Percentiles rank a stretch among this genome's conserved stretches.
phyloP scores from a whole-genome alignment of 2,888 invertebrate genomes.

The Dascillus cervinus region DNA sequence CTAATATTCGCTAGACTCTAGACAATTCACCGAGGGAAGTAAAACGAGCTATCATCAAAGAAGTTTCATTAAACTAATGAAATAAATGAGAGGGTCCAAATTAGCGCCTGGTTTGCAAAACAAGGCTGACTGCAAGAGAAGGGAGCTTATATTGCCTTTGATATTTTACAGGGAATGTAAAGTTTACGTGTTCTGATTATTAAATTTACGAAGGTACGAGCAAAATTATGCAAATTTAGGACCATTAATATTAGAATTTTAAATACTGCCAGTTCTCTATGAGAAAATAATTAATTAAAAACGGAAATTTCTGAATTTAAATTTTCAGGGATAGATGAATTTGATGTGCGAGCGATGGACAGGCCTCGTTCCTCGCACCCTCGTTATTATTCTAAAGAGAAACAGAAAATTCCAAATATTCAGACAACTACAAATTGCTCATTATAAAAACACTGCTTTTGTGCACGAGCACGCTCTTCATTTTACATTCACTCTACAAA shows the following conservation, averaged over 20 bases:
- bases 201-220: constrained; percentile 28
- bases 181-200: constrained; percentile 32
- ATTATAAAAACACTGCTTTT: constrained; percentile 34
- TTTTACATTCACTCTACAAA: constrained; percentile 32
- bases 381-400: too few species aligned
- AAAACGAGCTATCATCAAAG: constrained; percentile 32
- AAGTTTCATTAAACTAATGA: constrained; percentile 36
- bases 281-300: constrained; percentile 19
- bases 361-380: too few species aligned
- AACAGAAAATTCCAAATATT: constrained; percentile 27
- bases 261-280: constrained; percentile 17
- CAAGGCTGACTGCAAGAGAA: constrained; percentile 26
- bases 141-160: constrained; percentile 27
- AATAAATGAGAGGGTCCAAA: constrained; percentile 34
- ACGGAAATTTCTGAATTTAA: too few species aligned
- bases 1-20: constrained; percentile 22
- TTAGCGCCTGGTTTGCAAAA: constrained; percentile 34
- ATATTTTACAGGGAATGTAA: constrained; percentile 26
- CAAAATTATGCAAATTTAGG: constrained; percentile 26
- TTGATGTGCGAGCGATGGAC: too few species aligned
- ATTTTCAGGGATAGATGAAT: too few species aligned
- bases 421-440: constrained; percentile 35
- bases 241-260: constrained; percentile 24
- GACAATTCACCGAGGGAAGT: constrained; percentile 24
- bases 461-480: constrained; percentile 33